Conservation (phyloP, 2,888 invertebrate species). For the Ophonus ardosiacus region DNA sequence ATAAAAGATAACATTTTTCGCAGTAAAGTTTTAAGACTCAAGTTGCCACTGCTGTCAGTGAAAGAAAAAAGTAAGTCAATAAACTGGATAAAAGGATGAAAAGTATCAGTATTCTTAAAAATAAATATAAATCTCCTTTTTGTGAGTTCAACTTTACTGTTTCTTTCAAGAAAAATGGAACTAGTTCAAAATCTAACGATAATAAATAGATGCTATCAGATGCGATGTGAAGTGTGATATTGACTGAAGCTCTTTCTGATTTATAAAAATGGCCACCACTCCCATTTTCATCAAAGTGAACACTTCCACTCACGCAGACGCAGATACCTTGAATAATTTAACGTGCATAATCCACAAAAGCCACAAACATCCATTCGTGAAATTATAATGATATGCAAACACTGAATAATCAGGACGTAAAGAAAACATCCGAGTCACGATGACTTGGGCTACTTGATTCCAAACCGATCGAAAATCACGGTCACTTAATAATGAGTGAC, state of each 20-base stretch:
- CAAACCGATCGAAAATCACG: constrained; percentile 20
- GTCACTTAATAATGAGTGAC: constrained; percentile 32
- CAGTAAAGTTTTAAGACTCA: too few relatives aligned
- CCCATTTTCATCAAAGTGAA: not conserved
- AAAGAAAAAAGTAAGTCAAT: too few relatives aligned
- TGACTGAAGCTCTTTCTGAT: not conserved
- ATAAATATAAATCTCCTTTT: too few relatives aligned
- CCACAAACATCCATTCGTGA: constrained; percentile 23
- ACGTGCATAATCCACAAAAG: constrained; percentile 9
- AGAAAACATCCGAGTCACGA: constrained; percentile 28
- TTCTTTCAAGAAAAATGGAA: not conserved
- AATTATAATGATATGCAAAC: constrained; percentile 35
- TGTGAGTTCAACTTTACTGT: too few relatives aligned
- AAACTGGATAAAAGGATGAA: too few relatives aligned
- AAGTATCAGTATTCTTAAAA: too few relatives aligned
- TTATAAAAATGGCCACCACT: not conserved
- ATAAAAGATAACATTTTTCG: too few relatives aligned
- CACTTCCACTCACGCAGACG: not conserved
- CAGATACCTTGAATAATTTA: constrained; percentile 3
- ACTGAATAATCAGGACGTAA: constrained; percentile 41
- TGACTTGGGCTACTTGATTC: constrained; percentile 27
- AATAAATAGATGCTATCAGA: not conserved
- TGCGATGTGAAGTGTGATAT: not conserved
- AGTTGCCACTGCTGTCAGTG: too few relatives aligned
- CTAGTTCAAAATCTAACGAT: not conserved